These are phyloP conservation scores for Sinohyriopsis cumingii DNA, from an alignment of 2,888 invertebrate species.

Conservation along the genomic window DNA sequence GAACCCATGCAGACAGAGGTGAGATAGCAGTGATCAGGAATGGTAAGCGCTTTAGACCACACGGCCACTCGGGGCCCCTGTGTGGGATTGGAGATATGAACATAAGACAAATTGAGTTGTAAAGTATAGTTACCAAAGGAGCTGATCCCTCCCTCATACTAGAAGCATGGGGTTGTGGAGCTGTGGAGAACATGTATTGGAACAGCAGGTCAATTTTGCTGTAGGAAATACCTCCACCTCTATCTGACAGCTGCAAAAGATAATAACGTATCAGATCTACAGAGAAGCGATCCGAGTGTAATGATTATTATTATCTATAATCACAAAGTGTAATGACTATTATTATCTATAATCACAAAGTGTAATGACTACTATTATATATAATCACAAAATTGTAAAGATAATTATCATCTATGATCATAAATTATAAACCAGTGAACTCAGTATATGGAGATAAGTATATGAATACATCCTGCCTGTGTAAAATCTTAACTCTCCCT, in stretches of 20 bases:
- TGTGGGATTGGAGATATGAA: too few species aligned
- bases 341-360: not conserved
- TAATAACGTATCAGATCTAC: not conserved
- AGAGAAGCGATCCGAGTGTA: not conserved
- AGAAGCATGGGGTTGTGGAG: conserved; percentile 89
- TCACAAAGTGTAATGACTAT: not conserved
- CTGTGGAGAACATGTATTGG: conserved; percentile 99
- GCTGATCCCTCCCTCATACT: conserved; percentile 82
- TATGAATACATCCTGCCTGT: too few species aligned
- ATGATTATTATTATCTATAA: not conserved
- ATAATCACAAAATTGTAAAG: too few species aligned
- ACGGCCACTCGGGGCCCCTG: too few species aligned
- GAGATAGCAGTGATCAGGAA: too few species aligned
- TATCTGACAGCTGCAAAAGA: conserved; percentile 87
- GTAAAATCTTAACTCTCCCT: too few species aligned
- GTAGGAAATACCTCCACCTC: conserved; percentile 96
- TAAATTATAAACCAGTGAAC: too few species aligned
- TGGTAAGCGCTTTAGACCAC: too few species aligned
- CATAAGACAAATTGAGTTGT: not conserved
- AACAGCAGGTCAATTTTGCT: conserved; percentile 85
- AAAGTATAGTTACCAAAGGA: conserved; percentile 85
- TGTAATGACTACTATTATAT: too few species aligned
- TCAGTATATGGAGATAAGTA: too few species aligned
- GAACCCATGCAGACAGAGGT: too few species aligned
- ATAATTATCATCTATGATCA: too few species aligned